phyloP scores from a whole-genome alignment of 2,797 vertebrate genomes.

The Alfaro cultratus region DNA sequence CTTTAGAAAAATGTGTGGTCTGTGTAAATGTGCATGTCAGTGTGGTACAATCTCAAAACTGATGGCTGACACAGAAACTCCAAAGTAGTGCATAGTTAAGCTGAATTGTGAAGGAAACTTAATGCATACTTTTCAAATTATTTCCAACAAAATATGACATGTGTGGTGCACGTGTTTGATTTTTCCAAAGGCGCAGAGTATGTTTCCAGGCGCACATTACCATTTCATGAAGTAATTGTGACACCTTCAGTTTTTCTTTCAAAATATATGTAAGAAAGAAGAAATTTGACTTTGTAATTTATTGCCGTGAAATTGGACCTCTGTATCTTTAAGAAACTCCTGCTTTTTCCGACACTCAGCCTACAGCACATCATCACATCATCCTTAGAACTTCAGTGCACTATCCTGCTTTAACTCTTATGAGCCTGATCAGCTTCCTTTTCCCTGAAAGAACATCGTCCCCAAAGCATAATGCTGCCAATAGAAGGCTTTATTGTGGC shows the following conservation, averaged over 20 bases:
- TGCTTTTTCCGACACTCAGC: no score
- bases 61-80: conserved; percentile 19
- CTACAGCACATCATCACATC: no score
- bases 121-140: not conserved
- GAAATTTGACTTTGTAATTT: no score
- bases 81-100: not conserved
- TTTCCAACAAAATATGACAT: not conserved
- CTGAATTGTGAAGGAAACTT: not conserved
- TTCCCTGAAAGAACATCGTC: not conserved
- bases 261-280: no score
- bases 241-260: not conserved
- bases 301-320: no score
- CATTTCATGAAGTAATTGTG: no score
- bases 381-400: no score
- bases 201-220: no score
- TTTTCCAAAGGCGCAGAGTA: no score
- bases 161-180: not conserved
- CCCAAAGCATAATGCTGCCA: not conserved
- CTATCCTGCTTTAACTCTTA: no score
- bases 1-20: conserved; percentile 43
- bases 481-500: no score
- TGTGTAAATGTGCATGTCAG: conserved; percentile 51
- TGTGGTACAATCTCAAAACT: conserved; percentile 33
- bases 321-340: no score
- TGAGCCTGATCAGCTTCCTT: not conserved